Percentiles rank a stretch among this genome's conserved stretches.
phyloP scores from a whole-genome alignment of 2,113 vertebrate genomes.

The Sciurus niger region DNA sequence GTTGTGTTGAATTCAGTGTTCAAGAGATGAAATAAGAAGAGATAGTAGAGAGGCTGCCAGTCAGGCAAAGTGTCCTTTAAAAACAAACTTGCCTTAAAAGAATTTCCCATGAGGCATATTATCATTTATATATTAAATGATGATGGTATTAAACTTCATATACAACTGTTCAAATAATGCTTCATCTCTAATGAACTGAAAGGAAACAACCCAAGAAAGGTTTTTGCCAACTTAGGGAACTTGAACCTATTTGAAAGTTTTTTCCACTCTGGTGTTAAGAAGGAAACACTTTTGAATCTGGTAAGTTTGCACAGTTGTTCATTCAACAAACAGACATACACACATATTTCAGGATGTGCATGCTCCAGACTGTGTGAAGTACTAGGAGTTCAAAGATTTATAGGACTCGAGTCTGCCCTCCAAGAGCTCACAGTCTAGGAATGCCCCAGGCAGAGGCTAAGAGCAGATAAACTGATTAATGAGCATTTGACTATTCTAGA shows the following conservation, averaged over 20 bases:
- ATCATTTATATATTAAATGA: not conserved
- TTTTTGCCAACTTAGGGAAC: conserved; percentile 41
- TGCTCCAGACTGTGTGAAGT: not conserved
- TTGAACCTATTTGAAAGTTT: conserved; percentile 54
- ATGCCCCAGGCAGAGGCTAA: conserved; percentile 26
- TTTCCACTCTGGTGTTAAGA: conserved; percentile 44
- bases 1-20: conserved; percentile 13
- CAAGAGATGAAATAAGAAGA: not conserved
- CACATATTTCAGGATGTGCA: conserved; percentile 20
- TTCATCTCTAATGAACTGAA: not conserved
- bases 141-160: not conserved
- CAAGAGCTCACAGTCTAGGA: conserved; percentile 53
- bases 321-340: conserved; percentile 45
- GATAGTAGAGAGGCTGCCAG: not conserved
- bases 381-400: conserved; percentile 9
- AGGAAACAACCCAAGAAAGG: not conserved
- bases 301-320: conserved; percentile 31
- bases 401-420: conserved; percentile 2
- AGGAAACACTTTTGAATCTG: conserved; percentile 58
- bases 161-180: not conserved
- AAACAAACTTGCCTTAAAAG: conserved; percentile 34
- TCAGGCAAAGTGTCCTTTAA: not conserved
- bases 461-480: conserved; percentile 59
- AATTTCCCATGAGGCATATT: not conserved
- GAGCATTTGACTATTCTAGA: conserved; percentile 61